A percentile compares a stretch with the other conserved stretches of the same genome.
Evolutionary conservation across 2,888 invertebrate genomes (phyloP).

Genomic region (Cosmopolites sordidus): DNA sequence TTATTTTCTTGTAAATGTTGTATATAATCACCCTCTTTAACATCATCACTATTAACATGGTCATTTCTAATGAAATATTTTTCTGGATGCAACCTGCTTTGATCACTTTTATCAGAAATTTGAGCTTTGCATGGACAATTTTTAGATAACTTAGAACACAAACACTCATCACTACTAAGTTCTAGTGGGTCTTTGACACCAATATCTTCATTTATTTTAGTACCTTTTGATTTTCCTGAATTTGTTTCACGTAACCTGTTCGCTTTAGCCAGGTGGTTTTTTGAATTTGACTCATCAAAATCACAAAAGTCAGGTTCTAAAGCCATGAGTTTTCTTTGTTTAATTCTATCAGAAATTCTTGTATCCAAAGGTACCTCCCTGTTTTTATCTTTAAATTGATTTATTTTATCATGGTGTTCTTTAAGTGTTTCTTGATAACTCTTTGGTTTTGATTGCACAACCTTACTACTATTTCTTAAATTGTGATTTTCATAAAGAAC

Average conservation of each 20-base stretch:
- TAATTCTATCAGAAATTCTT: conserved; percentile 43
- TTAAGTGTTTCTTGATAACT: too few species aligned
- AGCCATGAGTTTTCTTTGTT: conserved; percentile 31
- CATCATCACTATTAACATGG: neutral
- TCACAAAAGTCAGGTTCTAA: conserved; percentile 32
- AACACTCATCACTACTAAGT: conserved; percentile 13
- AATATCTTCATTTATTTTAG: neutral
- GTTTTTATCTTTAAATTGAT: conserved; percentile 12
- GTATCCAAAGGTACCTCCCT: conserved; percentile 34
- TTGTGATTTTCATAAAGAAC: too few species aligned
- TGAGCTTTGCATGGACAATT: conserved; percentile 9
- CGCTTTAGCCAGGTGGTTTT: too few species aligned
- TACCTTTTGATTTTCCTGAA: conserved; percentile 11
- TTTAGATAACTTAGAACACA: conserved; percentile 7
- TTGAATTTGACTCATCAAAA: neutral
- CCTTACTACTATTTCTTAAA: too few species aligned
- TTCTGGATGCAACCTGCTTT: neutral
- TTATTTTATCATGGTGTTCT: conserved; percentile 10
- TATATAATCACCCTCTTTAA: neutral
- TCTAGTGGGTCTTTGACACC: conserved; percentile 8
- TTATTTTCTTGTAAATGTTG: neutral
- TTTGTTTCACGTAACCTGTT: neutral
- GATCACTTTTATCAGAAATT: neutral
- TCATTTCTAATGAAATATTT: neutral
- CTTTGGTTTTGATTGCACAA: too few species aligned